phyloP scores from a whole-genome alignment of 2,888 invertebrate genomes.

The Operophtera brumata region DNA sequence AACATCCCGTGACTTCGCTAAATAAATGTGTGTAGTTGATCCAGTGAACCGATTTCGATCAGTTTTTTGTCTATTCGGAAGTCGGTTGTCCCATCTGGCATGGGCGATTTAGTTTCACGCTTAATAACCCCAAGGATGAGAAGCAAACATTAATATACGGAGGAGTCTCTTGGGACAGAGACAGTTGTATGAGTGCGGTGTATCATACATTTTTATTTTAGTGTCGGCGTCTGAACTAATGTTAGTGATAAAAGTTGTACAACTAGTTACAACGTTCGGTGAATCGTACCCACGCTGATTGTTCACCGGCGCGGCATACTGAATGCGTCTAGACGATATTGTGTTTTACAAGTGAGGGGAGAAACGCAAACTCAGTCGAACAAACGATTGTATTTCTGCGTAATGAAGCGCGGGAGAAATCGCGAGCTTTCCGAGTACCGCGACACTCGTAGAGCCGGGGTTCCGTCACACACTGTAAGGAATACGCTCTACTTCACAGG shows the following conservation, averaged over 20 bases:
- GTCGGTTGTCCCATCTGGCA: conserved; percentile 33
- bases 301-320: conserved; percentile 34
- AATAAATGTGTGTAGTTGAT: conserved; percentile 37
- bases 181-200: conserved; percentile 30
- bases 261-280: conserved; percentile 23
- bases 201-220: conserved; percentile 29
- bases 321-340: conserved; percentile 65
- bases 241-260: conserved; percentile 29
- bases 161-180: conserved; percentile 22
- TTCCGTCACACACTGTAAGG: neutral
- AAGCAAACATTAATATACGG: conserved; percentile 33
- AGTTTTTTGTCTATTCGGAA: conserved; percentile 31
- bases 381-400: conserved; percentile 39
- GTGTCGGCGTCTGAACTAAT: conserved; percentile 25
- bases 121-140: conserved; percentile 35
- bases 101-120: conserved; percentile 35
- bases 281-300: conserved; percentile 33
- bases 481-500: neutral
- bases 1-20: conserved; percentile 36
- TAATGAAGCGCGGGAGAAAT: conserved; percentile 33
- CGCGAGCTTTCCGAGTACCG: conserved; percentile 19
- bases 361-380: conserved; percentile 33
- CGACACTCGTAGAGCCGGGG: conserved; percentile 2
- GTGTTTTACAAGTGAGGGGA: conserved; percentile 41
- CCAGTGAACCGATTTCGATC: conserved; percentile 34